A percentile compares a stretch with the other conserved stretches of the same genome.
Conservation (phyloP, 2,113 vertebrate species). For the Antennarius striatus region DNA sequence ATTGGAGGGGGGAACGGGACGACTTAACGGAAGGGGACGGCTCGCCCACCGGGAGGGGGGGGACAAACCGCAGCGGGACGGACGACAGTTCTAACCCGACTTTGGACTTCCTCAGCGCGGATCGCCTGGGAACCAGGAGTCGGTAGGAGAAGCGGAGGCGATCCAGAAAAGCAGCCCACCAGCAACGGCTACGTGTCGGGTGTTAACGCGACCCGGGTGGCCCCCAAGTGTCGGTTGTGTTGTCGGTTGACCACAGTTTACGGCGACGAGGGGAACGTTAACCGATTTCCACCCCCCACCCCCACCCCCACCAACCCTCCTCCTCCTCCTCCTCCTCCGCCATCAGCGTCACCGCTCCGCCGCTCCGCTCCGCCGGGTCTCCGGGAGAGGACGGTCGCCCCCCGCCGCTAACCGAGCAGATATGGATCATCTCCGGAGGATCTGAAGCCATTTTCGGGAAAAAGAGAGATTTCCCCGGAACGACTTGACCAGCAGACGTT, state of each 20-base stretch:
- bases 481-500: conserved; percentile 12
- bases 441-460: background rate
- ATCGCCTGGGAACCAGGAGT: conserved; percentile 27
- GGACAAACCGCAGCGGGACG: background rate
- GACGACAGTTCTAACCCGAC: conserved; percentile 2
- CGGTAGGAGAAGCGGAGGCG: conserved; percentile 15
- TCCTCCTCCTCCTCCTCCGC: conserved; percentile 27
- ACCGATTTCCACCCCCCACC: conserved; percentile 30
- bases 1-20: background rate
- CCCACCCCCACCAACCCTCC: conserved; percentile 24
- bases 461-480: conserved; percentile 11
- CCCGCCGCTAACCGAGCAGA: conserved; percentile 16
- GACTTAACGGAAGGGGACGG: background rate
- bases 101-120: background rate
- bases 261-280: conserved; percentile 41
- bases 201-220: background rate
- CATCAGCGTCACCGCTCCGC: conserved; percentile 53
- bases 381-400: conserved; percentile 38
- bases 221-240: background rate
- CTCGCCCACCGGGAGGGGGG: background rate
- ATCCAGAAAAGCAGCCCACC: background rate
- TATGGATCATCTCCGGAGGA: conserved; percentile 46
- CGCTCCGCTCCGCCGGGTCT: conserved; percentile 47
- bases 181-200: background rate
- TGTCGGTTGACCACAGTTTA: conserved; percentile 18